Evolutionary conservation across 2,113 vertebrate species (phyloP), one percentile per base, ranked within the genome.

Genomic region (Caretta caretta): DNA sequence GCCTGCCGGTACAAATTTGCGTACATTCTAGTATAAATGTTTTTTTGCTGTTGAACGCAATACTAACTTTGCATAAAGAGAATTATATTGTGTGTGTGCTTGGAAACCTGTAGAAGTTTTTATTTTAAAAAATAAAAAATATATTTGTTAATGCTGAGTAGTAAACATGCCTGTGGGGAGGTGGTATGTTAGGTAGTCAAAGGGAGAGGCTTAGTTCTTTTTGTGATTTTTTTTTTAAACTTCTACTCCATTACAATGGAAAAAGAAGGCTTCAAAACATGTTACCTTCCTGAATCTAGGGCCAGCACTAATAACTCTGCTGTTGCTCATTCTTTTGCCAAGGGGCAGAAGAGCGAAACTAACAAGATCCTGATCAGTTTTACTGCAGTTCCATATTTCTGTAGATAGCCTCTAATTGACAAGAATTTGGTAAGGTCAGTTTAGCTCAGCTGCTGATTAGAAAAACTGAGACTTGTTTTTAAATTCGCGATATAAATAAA

Each of bases 371-470:
- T 82, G 69, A 22, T 20, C 49, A 10, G 3, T 80, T 92, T 12
- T 22, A 42, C 89, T 90, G 89, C 16, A 16, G n/a, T 59, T 88
- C 25, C 80, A 46, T 76, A 51, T 56, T 49, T 7, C 8, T 69
- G 35, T 5, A 49, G 20, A 35, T 22, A 78, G 35, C 59, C 54
- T 89, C n/a, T n/a, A 46, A 57, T 25, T 72, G 57, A 25, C 24
- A 12, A 2, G 8, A 35, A 4, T 0, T n/a, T 9, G 22, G 14
- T 25, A 56, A 38, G 80, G 35, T 25, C 6, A 8, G 20, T 82
- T 80, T 72, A n/a, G 20, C 65, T 72, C 8, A 10, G n/a, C 65
- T 72, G 65, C n/a, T 72, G 65, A 8, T 72, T 38, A 72, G 62
- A 69, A 69, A 69, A 69, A 16, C 4, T 17, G 31, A 69, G 62